Evolutionary conservation across 2,797 vertebrate species (phyloP), one percentile per base, ranked within the genome.

Genomic region (Bufotes viridis): DNA sequence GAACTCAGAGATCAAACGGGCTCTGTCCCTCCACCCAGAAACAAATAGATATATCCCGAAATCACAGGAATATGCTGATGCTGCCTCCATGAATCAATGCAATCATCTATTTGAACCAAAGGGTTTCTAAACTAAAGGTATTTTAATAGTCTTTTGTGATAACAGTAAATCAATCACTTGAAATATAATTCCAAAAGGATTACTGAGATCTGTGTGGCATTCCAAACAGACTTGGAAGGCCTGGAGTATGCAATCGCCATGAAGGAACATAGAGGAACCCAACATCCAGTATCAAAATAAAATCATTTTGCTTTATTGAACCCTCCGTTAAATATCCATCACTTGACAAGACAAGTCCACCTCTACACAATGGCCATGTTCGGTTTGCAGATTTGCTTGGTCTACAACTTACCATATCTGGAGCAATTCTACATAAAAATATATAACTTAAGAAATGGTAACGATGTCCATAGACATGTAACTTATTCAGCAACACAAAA

Each of bases 1-100:
- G 57, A 84, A 84, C 72, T 84, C 29, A 17, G 12, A 88, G 82
- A 88, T 88, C 82, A 88, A 85, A 85, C n/a, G 78, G 72, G 60
- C 26, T 51, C 60, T 22, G 60, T 81, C 57, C 42, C 24, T 65
- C 78, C 24, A 74, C 70, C 51, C 65, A 84, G 75, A 84, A 75
- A 72, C 63, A 79, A 84, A 79, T 69, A 88, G 76, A 58, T 57
- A 81, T 80, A 75, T 34, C 65, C 78, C 63, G 29, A 24, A 53
- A 53, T 84, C 82, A 58, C n/a, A 81, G 76, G 34, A 84, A 49
- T 15, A 11, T 42, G 69, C 42, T 80, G 57, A 29, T 53, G 72
- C 74, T 76, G 42, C 76, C 24, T 34, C 67, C 74, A n/a, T 11
- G 14, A 75, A 67, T 88, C 82, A 65, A 55, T 85, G 75, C 51